Evolutionary conservation across 2,888 invertebrate species (phyloP), one percentile per base, ranked within the genome.

Genomic region (Coremacera marginata): DNA sequence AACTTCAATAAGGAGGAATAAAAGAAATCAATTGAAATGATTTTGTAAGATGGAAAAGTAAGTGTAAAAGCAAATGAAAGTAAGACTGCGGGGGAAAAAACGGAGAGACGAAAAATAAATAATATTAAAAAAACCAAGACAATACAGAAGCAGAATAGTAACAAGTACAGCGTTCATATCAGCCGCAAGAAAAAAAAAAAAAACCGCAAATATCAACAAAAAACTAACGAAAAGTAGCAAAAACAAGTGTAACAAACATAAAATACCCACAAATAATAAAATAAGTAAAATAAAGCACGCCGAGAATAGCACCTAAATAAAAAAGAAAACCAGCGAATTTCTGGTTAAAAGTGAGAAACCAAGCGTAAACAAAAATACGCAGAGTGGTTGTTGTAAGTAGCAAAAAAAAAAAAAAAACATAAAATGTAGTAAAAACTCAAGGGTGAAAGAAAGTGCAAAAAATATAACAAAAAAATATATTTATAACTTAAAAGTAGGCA

Each of bases 371-470:
- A 55, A 70, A 55, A 7, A n/a, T 51, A 27, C 11, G 67, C 14
- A 19, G 67, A 67, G 67, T 55, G 34, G n/a, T 57, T 22, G 51
- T 27, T 34, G 55, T 14, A 27, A 71, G 34, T 19, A 8, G 52
- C 5, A 72, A 60, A 14, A 62, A 70, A 51, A n/a, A 27, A 70
- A 73, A 14, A 22, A 79, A 83, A 81, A 79, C 80, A 82, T 80
- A 83, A 84, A 84, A 80, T 84, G 83, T 79, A 82, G 78, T 77
- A 80, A 83, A 83, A 81, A 81, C 80, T 78, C 80, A 73, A 79
- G 80, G 83, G 81, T 80, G 83, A 81, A 85, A 68, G 22, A 27
- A 70, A 49, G 11, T 25, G 31, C 11, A 60, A 37, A 22, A 57
- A 71, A 3, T 60, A 60, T 14, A 52, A n/a, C n/a, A 19, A 19